Evolutionary conservation across 2,888 invertebrate species (phyloP), one percentile per base, ranked within the genome.

Genomic region (Aplocera efformata): DNA sequence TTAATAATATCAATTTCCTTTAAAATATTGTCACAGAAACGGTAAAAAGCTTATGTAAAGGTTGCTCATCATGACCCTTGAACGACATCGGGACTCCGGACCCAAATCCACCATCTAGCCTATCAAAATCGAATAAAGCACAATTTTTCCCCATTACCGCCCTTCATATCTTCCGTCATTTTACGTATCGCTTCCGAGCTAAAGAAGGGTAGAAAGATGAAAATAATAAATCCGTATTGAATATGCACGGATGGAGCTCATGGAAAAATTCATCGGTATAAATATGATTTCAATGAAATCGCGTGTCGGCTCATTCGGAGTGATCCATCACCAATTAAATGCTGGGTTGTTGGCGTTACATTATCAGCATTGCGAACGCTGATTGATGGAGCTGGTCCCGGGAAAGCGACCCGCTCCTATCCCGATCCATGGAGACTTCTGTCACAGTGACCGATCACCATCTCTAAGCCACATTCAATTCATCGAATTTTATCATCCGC

Each of bases 101-200:
- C 71, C 77, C 68, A 81, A 86, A 83, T 82, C 78, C 75, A 60
- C 72, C 78, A 79, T 78, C 77, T 73, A 79, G 81, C 80, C 82
- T 81, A 85, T 85, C 85, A 85, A 85, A 86, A 85, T 85, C 83
- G 78, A 86, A 88, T 88, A 83, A 86, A 79, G 81, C 69, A 78
- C 83, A 84, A 86, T 86, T 85, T 86, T 80, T 82, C 77, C 75
- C 84, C 72, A 85, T 85, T 85, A 86, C 82, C 82, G 80, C 80
- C 81, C 81, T 78, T 80, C 82, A 77, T 74, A 78, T 79, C 83
- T 85, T 81, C 82, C 83, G 83, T 82, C 84, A 79, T 85, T 86
- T 84, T 72, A 84, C 85, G 86, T 86, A 83, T 86, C 84, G 80
- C 74, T 85, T 85, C 84, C 85, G 76, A 79, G 66, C 71, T 71